phyloP scores from a whole-genome alignment of 2,797 vertebrate species.

The Sebastolobus altivelis region DNA sequence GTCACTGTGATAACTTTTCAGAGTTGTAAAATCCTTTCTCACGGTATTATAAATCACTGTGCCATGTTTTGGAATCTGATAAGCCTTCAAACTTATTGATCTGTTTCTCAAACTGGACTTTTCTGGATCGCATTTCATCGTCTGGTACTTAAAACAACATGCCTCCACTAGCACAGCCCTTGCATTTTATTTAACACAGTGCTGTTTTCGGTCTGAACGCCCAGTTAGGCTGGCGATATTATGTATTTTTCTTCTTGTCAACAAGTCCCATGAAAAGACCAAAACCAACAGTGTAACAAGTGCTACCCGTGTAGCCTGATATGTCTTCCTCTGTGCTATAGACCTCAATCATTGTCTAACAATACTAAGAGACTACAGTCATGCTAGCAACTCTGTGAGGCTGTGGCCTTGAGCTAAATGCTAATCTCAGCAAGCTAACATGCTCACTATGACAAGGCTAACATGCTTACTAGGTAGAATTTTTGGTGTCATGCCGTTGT shows the following conservation, averaged over 20 bases:
- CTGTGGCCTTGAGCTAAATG: neutral
- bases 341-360: neutral
- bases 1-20: no score
- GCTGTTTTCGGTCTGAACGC: constrained; percentile 1
- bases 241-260: neutral
- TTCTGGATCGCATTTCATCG: neutral
- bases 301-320: neutral
- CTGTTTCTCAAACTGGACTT: neutral
- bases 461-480: neutral
- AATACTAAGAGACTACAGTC: neutral
- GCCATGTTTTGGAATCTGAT: no score
- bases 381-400: neutral
- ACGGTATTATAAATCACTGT: no score
- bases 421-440: neutral
- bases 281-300: constrained; percentile 5
- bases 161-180: neutral
- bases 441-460: neutral
- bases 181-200: neutral
- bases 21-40: no score
- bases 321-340: neutral
- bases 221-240: neutral
- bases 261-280: neutral
- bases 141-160: neutral
- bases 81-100: neutral
- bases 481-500: no score